These are phyloP conservation scores for Chromoteleia sp. DNA, from an alignment of 2,888 invertebrate species.

Conservation along the genomic window DNA sequence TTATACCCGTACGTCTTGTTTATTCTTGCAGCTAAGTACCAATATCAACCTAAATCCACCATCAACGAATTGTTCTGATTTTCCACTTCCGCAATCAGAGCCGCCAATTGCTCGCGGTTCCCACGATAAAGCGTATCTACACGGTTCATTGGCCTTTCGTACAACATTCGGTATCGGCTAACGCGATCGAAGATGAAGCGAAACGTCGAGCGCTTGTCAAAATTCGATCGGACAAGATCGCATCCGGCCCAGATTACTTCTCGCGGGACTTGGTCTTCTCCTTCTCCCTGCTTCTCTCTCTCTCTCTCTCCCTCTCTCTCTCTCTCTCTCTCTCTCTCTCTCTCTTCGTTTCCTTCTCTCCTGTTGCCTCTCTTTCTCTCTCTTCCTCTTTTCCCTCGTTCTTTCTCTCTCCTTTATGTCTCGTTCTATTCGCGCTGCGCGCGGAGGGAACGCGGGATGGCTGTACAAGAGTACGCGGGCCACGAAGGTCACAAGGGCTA, in stretches of 20 bases:
- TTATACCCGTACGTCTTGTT: not conserved
- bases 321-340: too few species aligned
- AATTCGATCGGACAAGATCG: constrained; percentile 81
- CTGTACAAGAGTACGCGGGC: constrained; percentile 78
- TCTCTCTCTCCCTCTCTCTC: not conserved
- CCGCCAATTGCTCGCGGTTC: constrained; percentile 65
- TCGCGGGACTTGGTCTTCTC: constrained; percentile 55
- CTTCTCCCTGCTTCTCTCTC: constrained; percentile 14
- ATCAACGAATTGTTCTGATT: constrained; percentile 43
- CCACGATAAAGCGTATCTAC: constrained; percentile 74
- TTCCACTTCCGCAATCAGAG: constrained; percentile 52
- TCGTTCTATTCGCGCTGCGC: constrained; percentile 3
- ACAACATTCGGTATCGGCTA: constrained; percentile 74
- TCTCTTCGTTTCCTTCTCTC: not conserved
- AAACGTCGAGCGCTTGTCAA: constrained; percentile 82
- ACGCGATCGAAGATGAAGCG: constrained; percentile 79
- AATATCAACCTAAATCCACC: constrained; percentile 18
- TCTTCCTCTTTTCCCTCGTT: constrained; percentile 2
- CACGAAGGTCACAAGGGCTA: constrained; percentile 83
- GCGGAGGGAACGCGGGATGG: constrained; percentile 72
- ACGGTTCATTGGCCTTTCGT: constrained; percentile 73
- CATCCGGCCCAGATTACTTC: constrained; percentile 73
- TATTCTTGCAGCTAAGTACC: not conserved
- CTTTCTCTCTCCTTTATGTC: not conserved
- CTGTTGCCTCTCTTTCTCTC: not conserved